Percentiles rank a stretch among this genome's conserved stretches.
These are phyloP conservation scores for Psittacara wagleri DNA, from an alignment of 2,113 vertebrate species.

Conservation along the genomic window DNA sequence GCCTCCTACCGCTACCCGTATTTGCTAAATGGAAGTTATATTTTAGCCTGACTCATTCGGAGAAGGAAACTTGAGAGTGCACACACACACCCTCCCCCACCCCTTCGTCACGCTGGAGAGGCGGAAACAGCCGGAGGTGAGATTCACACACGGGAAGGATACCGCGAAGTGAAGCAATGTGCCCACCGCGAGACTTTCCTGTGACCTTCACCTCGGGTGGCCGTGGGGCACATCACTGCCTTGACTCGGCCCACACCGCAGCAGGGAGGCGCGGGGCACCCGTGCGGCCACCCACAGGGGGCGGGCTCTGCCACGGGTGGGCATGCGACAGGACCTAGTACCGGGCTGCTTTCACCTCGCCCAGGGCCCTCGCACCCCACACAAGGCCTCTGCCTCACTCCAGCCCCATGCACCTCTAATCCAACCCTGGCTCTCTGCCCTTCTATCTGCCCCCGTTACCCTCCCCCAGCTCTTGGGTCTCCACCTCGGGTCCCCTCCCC, in stretches of 20 bases:
- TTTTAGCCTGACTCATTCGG: background rate
- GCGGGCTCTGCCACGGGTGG: no score
- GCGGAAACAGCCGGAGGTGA: background rate
- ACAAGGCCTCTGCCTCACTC: no score
- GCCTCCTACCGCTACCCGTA: background rate
- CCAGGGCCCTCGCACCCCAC: background rate
- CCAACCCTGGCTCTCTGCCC: no score
- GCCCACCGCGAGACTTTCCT: background rate
- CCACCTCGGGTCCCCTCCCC: background rate
- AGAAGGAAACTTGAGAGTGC: background rate
- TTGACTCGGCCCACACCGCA: background rate
- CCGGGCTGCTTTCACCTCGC: no score
- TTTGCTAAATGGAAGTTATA: background rate
- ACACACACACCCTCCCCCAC: background rate
- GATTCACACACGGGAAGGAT: background rate
- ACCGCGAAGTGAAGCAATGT: background rate
- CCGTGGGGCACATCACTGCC: background rate
- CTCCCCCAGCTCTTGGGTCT: background rate
- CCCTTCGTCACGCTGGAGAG: accelerated
- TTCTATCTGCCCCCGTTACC: no score
- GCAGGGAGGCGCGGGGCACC: background rate
- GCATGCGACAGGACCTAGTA: background rate
- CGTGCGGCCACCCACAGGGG: background rate
- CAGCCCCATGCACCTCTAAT: background rate
- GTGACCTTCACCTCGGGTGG: background rate